These are phyloP conservation scores for Alfaro cultratus DNA, from an alignment of 2,797 vertebrate species.

Conservation along the genomic window DNA sequence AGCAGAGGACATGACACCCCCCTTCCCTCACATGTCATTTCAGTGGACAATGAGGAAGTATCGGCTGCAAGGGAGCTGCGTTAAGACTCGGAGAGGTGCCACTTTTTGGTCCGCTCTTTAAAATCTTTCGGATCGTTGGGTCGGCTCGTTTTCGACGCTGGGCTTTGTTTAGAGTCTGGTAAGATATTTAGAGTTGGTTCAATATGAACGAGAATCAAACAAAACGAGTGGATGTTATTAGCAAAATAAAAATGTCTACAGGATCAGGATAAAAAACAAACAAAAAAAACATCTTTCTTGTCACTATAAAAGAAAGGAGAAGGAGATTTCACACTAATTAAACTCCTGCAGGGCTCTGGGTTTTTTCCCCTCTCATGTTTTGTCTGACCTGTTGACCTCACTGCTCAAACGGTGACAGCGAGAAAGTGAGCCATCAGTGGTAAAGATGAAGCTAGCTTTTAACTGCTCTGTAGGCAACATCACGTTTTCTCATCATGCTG, in stretches of 20 bases:
- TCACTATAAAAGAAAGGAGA: not conserved
- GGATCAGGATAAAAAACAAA: not conserved
- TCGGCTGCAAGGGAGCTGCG: conserved; percentile 14
- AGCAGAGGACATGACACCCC: conserved; percentile 91
- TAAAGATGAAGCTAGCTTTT: not conserved
- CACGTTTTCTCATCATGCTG: not conserved
- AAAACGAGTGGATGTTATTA: not conserved
- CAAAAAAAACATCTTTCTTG: not conserved
- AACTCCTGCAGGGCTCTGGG: not conserved
- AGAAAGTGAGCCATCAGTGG: conserved; percentile 53
- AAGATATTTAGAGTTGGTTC: not conserved
- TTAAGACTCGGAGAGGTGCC: conserved; percentile 19
- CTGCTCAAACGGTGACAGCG: conserved; percentile 58
- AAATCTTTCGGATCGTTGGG: not conserved
- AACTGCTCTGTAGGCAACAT: not conserved
- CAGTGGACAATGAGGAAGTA: conserved; percentile 54
- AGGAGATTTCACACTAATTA: conserved; percentile 3
- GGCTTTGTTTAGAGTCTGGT: not conserved
- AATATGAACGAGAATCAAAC: not conserved
- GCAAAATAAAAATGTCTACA: not conserved
- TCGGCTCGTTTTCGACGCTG: not conserved
- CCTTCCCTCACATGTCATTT: conserved; percentile 59
- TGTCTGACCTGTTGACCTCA: conserved; percentile 53
- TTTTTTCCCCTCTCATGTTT: not conserved
- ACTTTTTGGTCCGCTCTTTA: conserved; percentile 32